These are phyloP conservation scores for Syrrhaptes paradoxus DNA, from an alignment of 2,113 vertebrate species.

Conservation along the genomic window DNA sequence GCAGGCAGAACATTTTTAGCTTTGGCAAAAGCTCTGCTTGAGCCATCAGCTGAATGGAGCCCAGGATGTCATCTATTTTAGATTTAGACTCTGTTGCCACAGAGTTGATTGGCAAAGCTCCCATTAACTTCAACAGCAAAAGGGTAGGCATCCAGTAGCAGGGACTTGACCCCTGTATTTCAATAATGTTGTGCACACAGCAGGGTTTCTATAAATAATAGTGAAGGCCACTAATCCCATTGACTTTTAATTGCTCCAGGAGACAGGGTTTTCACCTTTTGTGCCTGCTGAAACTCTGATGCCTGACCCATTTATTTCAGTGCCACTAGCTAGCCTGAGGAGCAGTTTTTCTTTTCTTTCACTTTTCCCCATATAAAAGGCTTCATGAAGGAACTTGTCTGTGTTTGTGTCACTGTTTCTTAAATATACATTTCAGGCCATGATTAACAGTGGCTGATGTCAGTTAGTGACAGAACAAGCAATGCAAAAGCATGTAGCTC, in stretches of 20 bases:
- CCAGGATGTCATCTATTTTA: conserved; percentile 32
- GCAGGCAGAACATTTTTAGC: not conserved
- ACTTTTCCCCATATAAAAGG: conserved; percentile 5
- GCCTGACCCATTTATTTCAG: conserved; percentile 50
- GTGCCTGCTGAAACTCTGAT: conserved; percentile 41
- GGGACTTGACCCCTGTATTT: conserved; percentile 50
- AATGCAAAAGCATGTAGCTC: conserved; percentile 37
- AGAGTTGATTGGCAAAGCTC: conserved; percentile 58
- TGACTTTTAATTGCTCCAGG: conserved; percentile 60
- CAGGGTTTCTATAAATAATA: conserved; percentile 38
- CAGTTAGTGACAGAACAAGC: conserved; percentile 63
- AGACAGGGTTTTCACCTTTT: conserved; percentile 47
- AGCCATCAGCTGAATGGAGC: not conserved
- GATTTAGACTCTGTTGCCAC: conserved; percentile 38
- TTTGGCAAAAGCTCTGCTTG: not conserved
- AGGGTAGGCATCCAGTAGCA: conserved; percentile 36
- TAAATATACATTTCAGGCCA: conserved; percentile 39
- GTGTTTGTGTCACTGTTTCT: conserved; percentile 52
- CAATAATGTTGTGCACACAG: conserved; percentile 43
- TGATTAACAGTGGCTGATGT: conserved; percentile 53
- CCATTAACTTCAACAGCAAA: conserved; percentile 37
- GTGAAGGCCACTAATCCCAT: conserved; percentile 41
- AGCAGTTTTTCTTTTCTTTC: conserved; percentile 30
- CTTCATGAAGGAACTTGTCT: conserved; percentile 32
- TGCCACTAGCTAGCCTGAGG: conserved; percentile 20